These are phyloP conservation scores for Stenichneumon culpator DNA, from an alignment of 2,888 invertebrate species.

Conservation along the genomic window DNA sequence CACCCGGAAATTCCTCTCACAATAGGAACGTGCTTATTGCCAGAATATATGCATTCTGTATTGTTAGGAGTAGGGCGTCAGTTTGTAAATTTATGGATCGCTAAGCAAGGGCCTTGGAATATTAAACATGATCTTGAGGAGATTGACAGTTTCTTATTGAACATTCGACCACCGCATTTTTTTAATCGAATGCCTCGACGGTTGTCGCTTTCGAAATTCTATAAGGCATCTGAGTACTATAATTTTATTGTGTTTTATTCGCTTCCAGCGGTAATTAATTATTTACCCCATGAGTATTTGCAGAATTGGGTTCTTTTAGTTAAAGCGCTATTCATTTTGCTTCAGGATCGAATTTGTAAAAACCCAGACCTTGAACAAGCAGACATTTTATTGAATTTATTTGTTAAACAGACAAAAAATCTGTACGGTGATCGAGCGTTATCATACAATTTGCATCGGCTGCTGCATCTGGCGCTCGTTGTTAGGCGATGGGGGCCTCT, in stretches of 20 bases:
- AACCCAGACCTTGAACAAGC: constrained; percentile 60
- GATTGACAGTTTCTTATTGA: constrained; percentile 59
- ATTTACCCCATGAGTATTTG: constrained; percentile 66
- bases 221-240: constrained; percentile 71
- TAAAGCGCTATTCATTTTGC: constrained; percentile 61
- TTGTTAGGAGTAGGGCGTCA: constrained; percentile 63
- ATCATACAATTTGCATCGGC: constrained; percentile 72
- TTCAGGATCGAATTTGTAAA: constrained; percentile 58
- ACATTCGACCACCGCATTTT: constrained; percentile 60
- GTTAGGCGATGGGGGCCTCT: constrained; percentile 74
- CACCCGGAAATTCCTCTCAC: too few relatives aligned
- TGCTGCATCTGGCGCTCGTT: constrained; percentile 66
- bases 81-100: constrained; percentile 49
- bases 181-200: constrained; percentile 61
- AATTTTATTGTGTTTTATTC: constrained; percentile 70
- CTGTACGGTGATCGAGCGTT: constrained; percentile 66
- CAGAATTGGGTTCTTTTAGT: constrained; percentile 72
- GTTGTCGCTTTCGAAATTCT: constrained; percentile 38
- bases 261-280: constrained; percentile 61
- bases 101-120: constrained; percentile 62
- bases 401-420: constrained; percentile 65
- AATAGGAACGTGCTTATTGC: constrained; percentile 65
- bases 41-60: constrained; percentile 71
- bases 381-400: constrained; percentile 64
- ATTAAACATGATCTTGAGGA: constrained; percentile 55